Base-by-base conservation (phyloP, 64 coral and sea anemone species). In the Montipora foliosa region DNA sequence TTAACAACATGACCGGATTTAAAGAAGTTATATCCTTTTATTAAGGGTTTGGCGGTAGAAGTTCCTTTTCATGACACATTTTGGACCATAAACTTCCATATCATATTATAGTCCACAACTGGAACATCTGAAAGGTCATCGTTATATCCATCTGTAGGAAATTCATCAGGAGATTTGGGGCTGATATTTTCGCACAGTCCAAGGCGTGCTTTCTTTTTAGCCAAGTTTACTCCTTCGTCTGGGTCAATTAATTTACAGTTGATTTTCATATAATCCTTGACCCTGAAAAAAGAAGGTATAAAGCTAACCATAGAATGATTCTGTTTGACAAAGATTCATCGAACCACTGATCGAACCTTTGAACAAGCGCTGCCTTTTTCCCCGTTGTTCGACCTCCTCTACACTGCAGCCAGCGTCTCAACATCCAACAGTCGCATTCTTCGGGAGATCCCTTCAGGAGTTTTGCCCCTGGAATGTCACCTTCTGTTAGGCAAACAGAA, bases 71-170 rank as follows among this genome's bases (percentile, higher is more conserved):
- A 37, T 24, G 91, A 81, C 76, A 83, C 53, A 80, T 53, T 60
- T 17, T 59, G 12, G 78, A 90, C 72, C 88, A 79, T 90, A 44
- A 78, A 90, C 48, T 37, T 91, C 79, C 90, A 91, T 20, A 91
- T 75, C 55, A 68, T 75, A 52, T 51, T 67, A 87, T 71, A 87
- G 25, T 67, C 62, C 75, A 87, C 76, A 25, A 61, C 53, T 47
- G 91, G 83, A 61, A 93, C 17, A 76, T 83, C 80, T 37, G 17
- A 83, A 21, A 91, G 67, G 72, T 91, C 90, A 24, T 67, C 59
- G 58, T 70, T 82, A 76, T 83, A 92, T 62, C 59, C 59, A 11
- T 62, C 59, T 62, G 59, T 62, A 62, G 59, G 59, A 14, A 14
- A 14, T 7, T 25, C 25, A 25, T 25, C 1, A 25, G 25, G 25